Evolutionary conservation across 1,140 invertebrate genomes (phyloP), one percentile per base, ranked within the genome.

Genomic region (Akabosia matsudoensis): DNA sequence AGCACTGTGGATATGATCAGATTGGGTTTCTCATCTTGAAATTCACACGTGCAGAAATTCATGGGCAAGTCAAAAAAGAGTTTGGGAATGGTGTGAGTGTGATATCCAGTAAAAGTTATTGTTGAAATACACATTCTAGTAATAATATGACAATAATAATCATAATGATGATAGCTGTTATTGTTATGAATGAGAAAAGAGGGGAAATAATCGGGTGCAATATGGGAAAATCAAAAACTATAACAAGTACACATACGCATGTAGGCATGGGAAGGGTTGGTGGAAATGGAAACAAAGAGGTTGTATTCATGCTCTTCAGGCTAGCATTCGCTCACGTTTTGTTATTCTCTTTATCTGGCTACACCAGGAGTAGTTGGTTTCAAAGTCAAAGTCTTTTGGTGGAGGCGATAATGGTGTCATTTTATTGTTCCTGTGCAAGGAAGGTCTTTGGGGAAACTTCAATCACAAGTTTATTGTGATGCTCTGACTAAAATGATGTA

Each of bases 1-100:
- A 45, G 37, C 37, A 18, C n/a, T 45, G 37, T 45, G 37, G 37
- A 10, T 7, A 18, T 45, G 37, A 18, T 45, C 7, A 45, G 24
- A n/a, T 61, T 24, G 54, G 3, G 13, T 61, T 24, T 24, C 54
- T 61, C 61, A 31, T 67, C 61, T 67, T 67, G 31, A 67, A 67
- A 67, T 67, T 67, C 61, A 67, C 61, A 67, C 61, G 61, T 67
- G 61, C 61, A 67, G 61, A 67, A 67, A 67, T 67, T n/a, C 30
- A 30, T 18, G 37, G 37, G 37, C 18, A 45, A 56, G 7, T 45
- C 24, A 24, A 56, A 56, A 24, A 56, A 24, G 37, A 45, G 37
- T 7, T 18, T 56, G 54, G 7, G 18, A 45, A 18, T 45, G 37
- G 18, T 56, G 24, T 22, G 24, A 56, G 37, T 45, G 37, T 45